These are phyloP conservation scores for Sebastes oblongus DNA, from an alignment of 2,797 vertebrate genomes.

Conservation along the genomic window DNA sequence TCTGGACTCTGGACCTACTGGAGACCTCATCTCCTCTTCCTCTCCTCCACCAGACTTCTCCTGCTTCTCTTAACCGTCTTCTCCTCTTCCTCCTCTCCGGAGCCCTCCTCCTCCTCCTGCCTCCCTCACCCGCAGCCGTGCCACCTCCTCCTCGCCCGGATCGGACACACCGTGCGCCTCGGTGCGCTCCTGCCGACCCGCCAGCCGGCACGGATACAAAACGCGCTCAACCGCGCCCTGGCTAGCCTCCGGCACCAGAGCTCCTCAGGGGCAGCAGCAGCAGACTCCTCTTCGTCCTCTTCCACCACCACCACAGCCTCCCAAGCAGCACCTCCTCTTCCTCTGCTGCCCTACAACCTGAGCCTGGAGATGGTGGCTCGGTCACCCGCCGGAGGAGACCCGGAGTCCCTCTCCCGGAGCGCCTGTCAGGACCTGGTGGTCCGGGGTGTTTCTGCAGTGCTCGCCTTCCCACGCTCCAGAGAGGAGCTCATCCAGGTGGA, in stretches of 20 bases:
- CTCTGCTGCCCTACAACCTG: conserved; percentile 88
- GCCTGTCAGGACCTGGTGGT: conserved; percentile 88
- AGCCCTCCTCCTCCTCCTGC: conserved; percentile 67
- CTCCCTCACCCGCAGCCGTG: conserved; percentile 88
- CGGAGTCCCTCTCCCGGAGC: conserved; percentile 88
- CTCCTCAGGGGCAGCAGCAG: conserved; percentile 45
- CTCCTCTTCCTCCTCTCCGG: conserved; percentile 74
- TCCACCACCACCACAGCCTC: conserved; percentile 48
- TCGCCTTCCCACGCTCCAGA: conserved; percentile 91
- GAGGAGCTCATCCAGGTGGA: conserved; percentile 92
- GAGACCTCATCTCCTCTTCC: conserved; percentile 68
- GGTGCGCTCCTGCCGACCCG: conserved; percentile 87
- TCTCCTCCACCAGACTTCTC: conserved; percentile 37
- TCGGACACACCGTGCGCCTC: conserved; percentile 88
- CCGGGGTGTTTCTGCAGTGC: conserved; percentile 87
- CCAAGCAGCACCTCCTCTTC: conserved; percentile 45
- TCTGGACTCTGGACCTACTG: conserved; percentile 77
- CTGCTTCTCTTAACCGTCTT: conserved; percentile 65
- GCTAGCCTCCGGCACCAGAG: conserved; percentile 79
- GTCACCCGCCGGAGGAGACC: conserved; percentile 84
- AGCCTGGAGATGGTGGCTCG: conserved; percentile 90
- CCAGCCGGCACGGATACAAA: conserved; percentile 86
- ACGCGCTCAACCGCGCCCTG: conserved; percentile 86
- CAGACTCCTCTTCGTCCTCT: conserved; percentile 43
- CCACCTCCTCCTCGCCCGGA: conserved; percentile 82